Base-by-base conservation (phyloP, 2,797 vertebrate genomes). In the Emys orbicularis region DNA sequence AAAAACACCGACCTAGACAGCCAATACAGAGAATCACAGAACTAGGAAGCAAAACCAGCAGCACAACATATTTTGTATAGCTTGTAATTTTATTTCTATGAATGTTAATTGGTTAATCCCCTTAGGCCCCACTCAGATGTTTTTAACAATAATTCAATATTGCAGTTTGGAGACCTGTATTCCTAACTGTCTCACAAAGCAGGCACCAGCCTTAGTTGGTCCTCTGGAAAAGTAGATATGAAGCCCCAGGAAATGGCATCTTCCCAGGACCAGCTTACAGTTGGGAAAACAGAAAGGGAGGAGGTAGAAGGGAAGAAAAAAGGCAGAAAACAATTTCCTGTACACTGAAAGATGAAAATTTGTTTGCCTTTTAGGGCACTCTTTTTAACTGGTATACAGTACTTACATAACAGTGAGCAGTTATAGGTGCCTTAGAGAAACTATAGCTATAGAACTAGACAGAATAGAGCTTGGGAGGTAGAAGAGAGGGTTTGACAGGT, bases 131-230 rank as follows among this genome's bases (percentile, higher is more conserved):
- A 37, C 84, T 84, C 27, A 52, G 41, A 41, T 6, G 29, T 8
- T 52, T 27, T 81, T 27, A 81, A 56, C 87, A 89, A 7, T 3
- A 86, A 89, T 77, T 50, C 19, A 31, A 3, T 84, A 6, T 37
- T 53, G 52, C 16, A 37, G 5, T 65, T 90, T 47, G 1, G 1
- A 47, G 27, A 54, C 77, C 59, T 76, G 13, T 79, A 83, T 88
- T 25, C 8, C 82, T 89, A 31, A 49, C 74, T 16, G 37, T 18
- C 87, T 81, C 31, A 54, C 11, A 88, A 19, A 68, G 41, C 52
- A 90, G 92, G 49, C n/a, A 54, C 13, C 4, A 12, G 12, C 65
- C 16, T 53, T 79, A 79, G 0, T 0, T 82, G 23, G 10, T 92
- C 59, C 52, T 49, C 0, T 0, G 52, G 19, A 13, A 23, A 59